Evolutionary conservation across 2,888 invertebrate species (phyloP).

Genomic region (Piscicola geometra): DNA sequence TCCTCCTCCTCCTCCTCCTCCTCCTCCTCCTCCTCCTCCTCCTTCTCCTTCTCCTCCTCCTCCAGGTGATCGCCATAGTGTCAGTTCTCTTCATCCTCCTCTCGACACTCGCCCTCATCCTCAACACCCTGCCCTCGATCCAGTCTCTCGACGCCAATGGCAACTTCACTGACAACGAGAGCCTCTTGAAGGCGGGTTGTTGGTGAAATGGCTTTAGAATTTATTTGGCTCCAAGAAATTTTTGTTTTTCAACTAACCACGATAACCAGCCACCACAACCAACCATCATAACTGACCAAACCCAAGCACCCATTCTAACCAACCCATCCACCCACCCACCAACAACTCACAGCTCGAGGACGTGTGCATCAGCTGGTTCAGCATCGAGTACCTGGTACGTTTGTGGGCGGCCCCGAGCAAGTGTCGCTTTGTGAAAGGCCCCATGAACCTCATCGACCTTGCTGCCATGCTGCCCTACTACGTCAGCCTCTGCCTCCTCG

Average conservation of each 20-base stretch:
- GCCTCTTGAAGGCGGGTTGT: no score
- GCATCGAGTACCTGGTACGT: conserved; percentile 89
- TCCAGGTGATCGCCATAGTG: neutral
- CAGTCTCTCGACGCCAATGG: no score
- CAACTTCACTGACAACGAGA: no score
- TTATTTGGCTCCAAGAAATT: no score
- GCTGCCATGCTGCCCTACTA: conserved; percentile 97
- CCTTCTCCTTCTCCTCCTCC: neutral
- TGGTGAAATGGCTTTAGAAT: no score
- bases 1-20: conserved; percentile 12
- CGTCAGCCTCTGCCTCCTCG: conserved; percentile 90
- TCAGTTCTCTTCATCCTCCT: neutral
- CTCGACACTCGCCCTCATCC: neutral
- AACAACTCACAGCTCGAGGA: conserved; percentile 66
- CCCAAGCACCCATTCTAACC: no score
- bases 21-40: neutral
- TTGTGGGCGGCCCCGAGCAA: conserved; percentile 98
- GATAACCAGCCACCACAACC: no score
- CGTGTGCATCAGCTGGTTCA: conserved; percentile 99
- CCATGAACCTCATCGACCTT: conserved; percentile 95
- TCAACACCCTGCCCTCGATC: no score
- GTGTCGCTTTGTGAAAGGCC: conserved; percentile 99
- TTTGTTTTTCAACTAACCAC: no score
- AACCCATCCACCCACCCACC: no score
- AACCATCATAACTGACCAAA: no score